Evolutionary conservation across 2,113 vertebrate genomes (phyloP), one percentile per base, ranked within the genome.

Genomic region (Callionymus lyra): DNA sequence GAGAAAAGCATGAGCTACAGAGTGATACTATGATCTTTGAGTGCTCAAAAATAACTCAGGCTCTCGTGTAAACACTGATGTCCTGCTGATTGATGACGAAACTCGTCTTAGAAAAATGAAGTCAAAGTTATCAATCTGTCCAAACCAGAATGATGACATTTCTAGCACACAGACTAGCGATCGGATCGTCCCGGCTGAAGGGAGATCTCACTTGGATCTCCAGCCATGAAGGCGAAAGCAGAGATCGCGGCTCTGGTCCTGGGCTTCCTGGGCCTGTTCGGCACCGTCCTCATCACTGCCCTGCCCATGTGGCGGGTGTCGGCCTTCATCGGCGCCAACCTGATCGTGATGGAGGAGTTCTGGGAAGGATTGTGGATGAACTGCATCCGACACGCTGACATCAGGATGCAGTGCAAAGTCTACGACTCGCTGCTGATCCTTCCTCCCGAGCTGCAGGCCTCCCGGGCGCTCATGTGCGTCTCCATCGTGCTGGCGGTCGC

Each of bases 341-440:
- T 87, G 39, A 81, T 87, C 1, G 60, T 83, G 6, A 81, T 84
- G 70, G 84, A 89, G 64, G 77, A 68, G 1, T 72, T 81, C 19
- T 97, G 90, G 88, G 91, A 97, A 65, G 92, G 94, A 2, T 73
- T 97, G 38, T 98, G 92, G 94, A 92, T 92, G 89, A 86, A 80
- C 65, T 97, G 94, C 58, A 31, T 76, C 59, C 81, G 72, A 8
- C 92, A 95, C 14, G 76, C 74, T 15, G 72, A 83, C 44, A 44
- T 85, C 53, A 73, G 72, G 31, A 66, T 91, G 75, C 90, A 92
- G 69, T 98, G 93, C 61, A 91, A 90, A 60, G 74, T 79, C 27
- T 89, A 96, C 0, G 76, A 80, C 42, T 94, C 93, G 0, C 0
- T 90, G 59, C 69, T 96, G 21, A 85, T 77, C 14, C 88, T 98